Percentiles rank a stretch among this genome's conserved stretches.
Evolutionary conservation across 2,797 vertebrate genomes (phyloP).

Genomic region (Carcharodon carcharias): DNA sequence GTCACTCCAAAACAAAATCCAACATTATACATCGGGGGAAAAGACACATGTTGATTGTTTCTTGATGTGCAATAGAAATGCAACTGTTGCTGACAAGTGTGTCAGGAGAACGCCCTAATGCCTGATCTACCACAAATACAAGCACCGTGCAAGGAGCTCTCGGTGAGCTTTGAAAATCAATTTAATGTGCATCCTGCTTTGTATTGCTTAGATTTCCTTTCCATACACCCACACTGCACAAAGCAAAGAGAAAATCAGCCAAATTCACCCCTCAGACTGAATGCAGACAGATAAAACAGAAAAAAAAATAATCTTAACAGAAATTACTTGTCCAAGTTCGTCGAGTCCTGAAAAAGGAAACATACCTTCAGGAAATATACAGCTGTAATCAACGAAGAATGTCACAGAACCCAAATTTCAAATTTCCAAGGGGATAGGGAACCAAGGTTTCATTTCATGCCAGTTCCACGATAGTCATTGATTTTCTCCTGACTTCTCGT

Average conservation of each 20-base stretch:
- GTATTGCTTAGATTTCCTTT: background rate
- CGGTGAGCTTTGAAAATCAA: background rate
- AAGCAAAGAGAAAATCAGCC: background rate
- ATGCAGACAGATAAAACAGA: background rate
- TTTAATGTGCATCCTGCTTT: background rate
- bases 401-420: background rate
- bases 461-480: background rate
- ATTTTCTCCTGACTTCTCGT: background rate
- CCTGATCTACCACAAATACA: background rate
- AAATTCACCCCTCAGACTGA: background rate
- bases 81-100: slow-evolving; percentile 13
- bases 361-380: slow-evolving; percentile 5
- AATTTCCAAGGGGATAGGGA: background rate
- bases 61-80: no score
- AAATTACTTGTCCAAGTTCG: background rate
- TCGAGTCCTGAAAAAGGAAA: no score
- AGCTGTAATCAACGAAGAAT: background rate
- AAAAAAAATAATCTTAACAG: background rate
- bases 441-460: background rate
- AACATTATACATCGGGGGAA: background rate
- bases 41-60: background rate
- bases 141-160: background rate
- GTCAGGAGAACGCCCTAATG: background rate
- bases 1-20: background rate
- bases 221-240: background rate